Percentiles rank a stretch among this genome's conserved stretches.
These are phyloP conservation scores for Pogonomyrmex californicus DNA, from an alignment of 1,140 invertebrate species.

Conservation along the genomic window DNA sequence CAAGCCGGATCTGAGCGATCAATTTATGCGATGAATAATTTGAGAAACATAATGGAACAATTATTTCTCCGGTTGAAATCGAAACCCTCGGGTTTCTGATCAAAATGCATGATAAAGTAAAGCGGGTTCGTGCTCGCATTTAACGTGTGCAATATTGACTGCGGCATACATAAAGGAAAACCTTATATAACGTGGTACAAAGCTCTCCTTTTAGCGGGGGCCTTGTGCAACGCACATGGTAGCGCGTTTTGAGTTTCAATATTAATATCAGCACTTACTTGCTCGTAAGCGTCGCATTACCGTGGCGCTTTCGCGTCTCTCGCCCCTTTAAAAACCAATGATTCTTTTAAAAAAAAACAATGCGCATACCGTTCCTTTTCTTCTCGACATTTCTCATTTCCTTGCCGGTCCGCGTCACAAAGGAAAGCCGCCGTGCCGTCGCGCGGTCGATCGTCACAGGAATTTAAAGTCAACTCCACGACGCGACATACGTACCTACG, in stretches of 20 bases:
- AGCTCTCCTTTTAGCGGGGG: constrained; percentile 45
- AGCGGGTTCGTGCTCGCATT: constrained; percentile 23
- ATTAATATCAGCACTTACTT: constrained; percentile 61
- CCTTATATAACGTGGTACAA: constrained; percentile 45
- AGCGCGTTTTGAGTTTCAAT: constrained; percentile 55
- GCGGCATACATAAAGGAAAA: constrained; percentile 53
- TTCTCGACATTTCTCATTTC: constrained; percentile 67
- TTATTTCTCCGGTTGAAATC: constrained; percentile 5
- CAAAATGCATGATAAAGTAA: constrained; percentile 34
- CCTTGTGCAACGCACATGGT: constrained; percentile 8
- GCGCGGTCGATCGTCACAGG: constrained; percentile 49
- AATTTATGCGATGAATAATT: constrained; percentile 19
- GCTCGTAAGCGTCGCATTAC: constrained; percentile 60
- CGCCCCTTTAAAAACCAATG: constrained; percentile 45
- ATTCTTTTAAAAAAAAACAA: constrained; percentile 37
- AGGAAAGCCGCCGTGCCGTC: constrained; percentile 25
- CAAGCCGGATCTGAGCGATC: not conserved
- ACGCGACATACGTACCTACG: constrained; percentile 19
- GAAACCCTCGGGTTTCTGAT: not conserved
- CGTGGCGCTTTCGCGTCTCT: constrained; percentile 6
- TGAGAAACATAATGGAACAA: not conserved
- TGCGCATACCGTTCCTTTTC: constrained; percentile 16
- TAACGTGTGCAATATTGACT: constrained; percentile 53
- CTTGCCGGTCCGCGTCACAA: constrained; percentile 65
- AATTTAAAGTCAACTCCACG: constrained; percentile 67